These are phyloP conservation scores for Eubasilissa regina DNA, from an alignment of 1,140 invertebrate genomes.

Conservation along the genomic window DNA sequence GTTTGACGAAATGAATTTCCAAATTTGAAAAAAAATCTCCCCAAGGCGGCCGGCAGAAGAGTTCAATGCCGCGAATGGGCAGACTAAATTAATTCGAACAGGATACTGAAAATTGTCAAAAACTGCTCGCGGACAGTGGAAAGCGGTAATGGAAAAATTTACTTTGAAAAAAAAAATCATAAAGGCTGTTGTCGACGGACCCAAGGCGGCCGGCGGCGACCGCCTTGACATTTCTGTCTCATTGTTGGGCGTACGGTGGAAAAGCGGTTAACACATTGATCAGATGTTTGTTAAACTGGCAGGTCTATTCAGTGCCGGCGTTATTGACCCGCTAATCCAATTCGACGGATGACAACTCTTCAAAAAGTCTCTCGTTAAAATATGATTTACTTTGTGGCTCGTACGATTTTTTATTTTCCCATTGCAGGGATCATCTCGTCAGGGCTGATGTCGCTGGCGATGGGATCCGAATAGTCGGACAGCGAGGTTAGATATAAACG, in stretches of 20 bases:
- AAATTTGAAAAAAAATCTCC: constrained; percentile 27
- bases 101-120: background rate
- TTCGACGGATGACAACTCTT: constrained; percentile 26
- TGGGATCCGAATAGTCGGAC: too few species aligned
- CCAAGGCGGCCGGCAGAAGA: constrained; percentile 19
- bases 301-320: constrained; percentile 36
- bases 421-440: too few species aligned
- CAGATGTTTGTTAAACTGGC: constrained; percentile 27
- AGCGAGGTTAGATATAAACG: too few species aligned
- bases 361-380: background rate
- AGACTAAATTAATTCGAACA: background rate
- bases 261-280: constrained; percentile 29
- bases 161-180: constrained; percentile 12
- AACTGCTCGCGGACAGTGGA: background rate
- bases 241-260: constrained; percentile 26
- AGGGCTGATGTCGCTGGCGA: too few species aligned
- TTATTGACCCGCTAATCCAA: constrained; percentile 44
- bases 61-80: constrained; percentile 8
- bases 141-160: constrained; percentile 4
- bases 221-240: constrained; percentile 41
- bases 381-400: background rate
- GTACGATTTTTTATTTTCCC: too few species aligned
- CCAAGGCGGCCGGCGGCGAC: constrained; percentile 9
- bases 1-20: constrained; percentile 29
- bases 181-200: constrained; percentile 26